Conservation (phyloP, 2,888 invertebrate species). For the Andrena hattorfiana region DNA sequence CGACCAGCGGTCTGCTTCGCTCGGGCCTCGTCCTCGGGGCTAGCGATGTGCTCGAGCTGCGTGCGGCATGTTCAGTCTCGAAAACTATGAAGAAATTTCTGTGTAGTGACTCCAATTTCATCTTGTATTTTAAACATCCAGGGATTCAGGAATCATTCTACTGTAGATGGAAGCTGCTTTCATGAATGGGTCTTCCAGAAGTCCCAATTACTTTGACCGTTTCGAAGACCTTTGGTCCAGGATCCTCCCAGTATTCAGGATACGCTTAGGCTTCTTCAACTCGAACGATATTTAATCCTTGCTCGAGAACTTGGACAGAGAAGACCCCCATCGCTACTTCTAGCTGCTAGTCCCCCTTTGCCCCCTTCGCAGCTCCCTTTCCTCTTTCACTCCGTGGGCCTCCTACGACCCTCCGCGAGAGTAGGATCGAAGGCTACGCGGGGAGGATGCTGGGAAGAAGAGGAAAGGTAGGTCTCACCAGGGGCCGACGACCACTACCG, state of each 20-base stretch:
- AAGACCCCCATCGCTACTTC: constrained; percentile 24
- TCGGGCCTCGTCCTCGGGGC: neutral
- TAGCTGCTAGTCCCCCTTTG: constrained; percentile 9
- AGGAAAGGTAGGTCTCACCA: constrained; percentile 60
- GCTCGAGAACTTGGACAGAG: constrained; percentile 5
- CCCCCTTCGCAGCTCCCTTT: constrained; percentile 20
- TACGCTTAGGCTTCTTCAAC: neutral
- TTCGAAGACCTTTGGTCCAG: neutral
- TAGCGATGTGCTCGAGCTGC: constrained; percentile 1
- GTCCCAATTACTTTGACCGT: neutral
- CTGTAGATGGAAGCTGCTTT: too few species aligned
- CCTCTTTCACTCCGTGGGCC: constrained; percentile 48
- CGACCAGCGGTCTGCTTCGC: constrained; percentile 1
- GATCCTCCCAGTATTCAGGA: neutral
- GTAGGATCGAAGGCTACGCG: constrained; percentile 58
- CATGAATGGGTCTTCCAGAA: too few species aligned
- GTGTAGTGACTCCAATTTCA: too few species aligned
- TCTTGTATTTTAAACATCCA: too few species aligned
- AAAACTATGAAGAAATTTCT: neutral
- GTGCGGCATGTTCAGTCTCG: neutral
- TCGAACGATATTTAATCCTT: neutral
- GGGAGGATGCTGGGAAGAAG: constrained; percentile 55
- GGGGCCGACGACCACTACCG: constrained; percentile 73
- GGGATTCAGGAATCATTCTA: too few species aligned
- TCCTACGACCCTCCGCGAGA: constrained; percentile 59